These are phyloP conservation scores for Gastrophryne carolinensis DNA, from an alignment of 2,797 vertebrate genomes.

Conservation along the genomic window DNA sequence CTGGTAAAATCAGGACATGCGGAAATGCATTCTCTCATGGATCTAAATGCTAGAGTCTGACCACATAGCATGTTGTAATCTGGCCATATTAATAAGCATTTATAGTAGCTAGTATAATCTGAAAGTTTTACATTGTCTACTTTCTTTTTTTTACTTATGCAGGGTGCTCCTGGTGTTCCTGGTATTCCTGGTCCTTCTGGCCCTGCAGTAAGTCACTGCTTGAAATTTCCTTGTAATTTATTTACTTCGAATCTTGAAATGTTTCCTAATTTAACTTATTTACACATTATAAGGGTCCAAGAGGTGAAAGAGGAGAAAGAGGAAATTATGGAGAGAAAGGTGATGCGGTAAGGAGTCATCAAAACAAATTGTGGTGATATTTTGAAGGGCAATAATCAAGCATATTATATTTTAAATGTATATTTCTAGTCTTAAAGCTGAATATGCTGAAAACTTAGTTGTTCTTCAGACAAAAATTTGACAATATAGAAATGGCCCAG, in stretches of 20 bases:
- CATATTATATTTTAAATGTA: neutral
- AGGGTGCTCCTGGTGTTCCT: constrained; percentile 84
- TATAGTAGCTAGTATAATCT: too few species aligned
- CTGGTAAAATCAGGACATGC: too few species aligned
- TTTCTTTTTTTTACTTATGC: constrained; percentile 28
- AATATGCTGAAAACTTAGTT: too few species aligned
- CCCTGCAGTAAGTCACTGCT: constrained; percentile 71
- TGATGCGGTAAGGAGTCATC: constrained; percentile 76
- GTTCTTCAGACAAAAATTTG: too few species aligned
- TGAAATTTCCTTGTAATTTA: neutral
- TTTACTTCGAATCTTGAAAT: neutral
- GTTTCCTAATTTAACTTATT: neutral
- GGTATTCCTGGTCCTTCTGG: constrained; percentile 83
- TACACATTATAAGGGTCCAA: constrained; percentile 73
- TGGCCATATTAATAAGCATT: too few species aligned
- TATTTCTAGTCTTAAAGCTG: neutral
- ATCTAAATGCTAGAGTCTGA: too few species aligned
- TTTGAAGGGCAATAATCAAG: neutral
- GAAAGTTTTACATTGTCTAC: neutral
- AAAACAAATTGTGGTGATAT: neutral
- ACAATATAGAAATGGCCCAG: too few species aligned
- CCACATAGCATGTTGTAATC: too few species aligned
- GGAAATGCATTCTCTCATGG: too few species aligned
- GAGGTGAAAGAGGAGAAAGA: constrained; percentile 81
- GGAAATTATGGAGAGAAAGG: constrained; percentile 83